These are phyloP conservation scores for Phalloptychus januarius DNA, from an alignment of 2,797 vertebrate species.

Conservation along the genomic window DNA sequence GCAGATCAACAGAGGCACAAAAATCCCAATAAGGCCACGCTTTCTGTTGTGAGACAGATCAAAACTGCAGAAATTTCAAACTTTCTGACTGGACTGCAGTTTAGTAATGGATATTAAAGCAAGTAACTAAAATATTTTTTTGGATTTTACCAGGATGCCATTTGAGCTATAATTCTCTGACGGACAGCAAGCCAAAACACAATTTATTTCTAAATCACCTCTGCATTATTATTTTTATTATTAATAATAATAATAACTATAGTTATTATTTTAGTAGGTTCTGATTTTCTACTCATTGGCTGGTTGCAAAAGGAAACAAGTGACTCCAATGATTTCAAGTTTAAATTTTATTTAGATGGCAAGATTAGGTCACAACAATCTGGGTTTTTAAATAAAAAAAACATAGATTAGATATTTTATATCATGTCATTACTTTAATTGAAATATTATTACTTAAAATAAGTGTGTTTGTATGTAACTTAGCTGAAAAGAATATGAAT, in stretches of 20 bases:
- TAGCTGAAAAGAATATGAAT: neutral
- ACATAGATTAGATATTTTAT: neutral
- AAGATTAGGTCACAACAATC: neutral
- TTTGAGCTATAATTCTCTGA: neutral
- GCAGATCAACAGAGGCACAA: neutral
- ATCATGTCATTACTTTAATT: neutral
- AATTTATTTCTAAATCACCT: neutral
- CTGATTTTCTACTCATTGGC: neutral
- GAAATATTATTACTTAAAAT: neutral
- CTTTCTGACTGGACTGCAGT: neutral
- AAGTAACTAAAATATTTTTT: neutral
- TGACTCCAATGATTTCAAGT: neutral
- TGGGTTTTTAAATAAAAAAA: neutral
- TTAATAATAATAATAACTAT: no score
- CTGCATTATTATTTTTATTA: neutral
- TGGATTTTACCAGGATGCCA: neutral
- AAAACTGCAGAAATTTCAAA: neutral
- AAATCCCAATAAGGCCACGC: neutral
- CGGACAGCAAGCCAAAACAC: neutral
- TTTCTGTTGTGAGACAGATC: neutral
- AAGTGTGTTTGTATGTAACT: neutral
- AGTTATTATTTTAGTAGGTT: neutral
- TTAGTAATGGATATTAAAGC: neutral
- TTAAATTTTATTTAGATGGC: neutral
- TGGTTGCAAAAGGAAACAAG: neutral